Base-by-base conservation (phyloP, 92 coral and sea anemone genomes). In the Diadumene lineata region DNA sequence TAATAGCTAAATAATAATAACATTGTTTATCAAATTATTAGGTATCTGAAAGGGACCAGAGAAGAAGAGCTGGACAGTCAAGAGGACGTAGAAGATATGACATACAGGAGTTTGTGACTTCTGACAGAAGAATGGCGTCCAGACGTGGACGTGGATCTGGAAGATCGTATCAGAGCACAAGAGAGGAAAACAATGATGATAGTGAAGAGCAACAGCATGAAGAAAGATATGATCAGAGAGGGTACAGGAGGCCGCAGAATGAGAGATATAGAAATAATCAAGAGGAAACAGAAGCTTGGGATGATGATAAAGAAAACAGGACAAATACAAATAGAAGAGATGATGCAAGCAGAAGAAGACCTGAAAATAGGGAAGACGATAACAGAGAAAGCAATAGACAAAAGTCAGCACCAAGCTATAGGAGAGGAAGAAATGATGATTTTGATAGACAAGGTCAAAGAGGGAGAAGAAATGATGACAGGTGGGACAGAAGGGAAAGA, bases 1-100 rank as follows among this genome's bases (percentile, higher is more conserved):
- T n/a, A n/a, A n/a, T n/a, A n/a, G n/a, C n/a, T n/a, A n/a, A n/a
- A n/a, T n/a, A n/a, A n/a, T n/a, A n/a, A n/a, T n/a, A n/a, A n/a
- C n/a, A n/a, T n/a, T n/a, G n/a, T n/a, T n/a, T n/a, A n/a, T n/a
- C n/a, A n/a, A n/a, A n/a, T n/a, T n/a, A n/a, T n/a, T 44, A 88
- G 92, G 53, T 69, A 38, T 10, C 89, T 27, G 67, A 53, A 46
- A 26, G 76, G 56, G 58, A 66, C 15, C 86, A 77, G 0, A 67
- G 80, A 53, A 60, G 90, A 50, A 75, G 90, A 57, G 70, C 85
- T 31, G 97, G 97, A 13, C 89, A 85, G 11, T 72, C 77, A 33
- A 74, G 80, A 64, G 92, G 97, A 1, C 78, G 90, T 69, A 67
- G 84, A 11, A 73, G 80, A 3, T 91, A 84, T 57, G 88, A 91